Conservation (phyloP, 1,140 invertebrate species). For the Drosophila tropicalis region DNA sequence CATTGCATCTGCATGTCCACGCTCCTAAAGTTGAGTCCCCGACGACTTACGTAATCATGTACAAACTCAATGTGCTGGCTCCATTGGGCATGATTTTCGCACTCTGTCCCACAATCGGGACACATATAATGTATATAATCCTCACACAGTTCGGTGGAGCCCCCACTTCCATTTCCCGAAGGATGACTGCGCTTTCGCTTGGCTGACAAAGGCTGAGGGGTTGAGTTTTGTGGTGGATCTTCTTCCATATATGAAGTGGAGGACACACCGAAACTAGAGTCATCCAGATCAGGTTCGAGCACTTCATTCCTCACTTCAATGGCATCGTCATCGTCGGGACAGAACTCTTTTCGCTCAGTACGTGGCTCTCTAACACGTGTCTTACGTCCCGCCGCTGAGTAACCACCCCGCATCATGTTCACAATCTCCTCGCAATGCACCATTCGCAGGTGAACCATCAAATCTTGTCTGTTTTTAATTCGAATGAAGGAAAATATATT, state of each 20-base stretch:
- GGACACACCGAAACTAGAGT: neutral
- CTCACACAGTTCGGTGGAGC: constrained; percentile 55
- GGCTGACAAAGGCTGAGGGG: neutral
- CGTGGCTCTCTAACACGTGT: constrained; percentile 65
- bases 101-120: constrained; percentile 70
- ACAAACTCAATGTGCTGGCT: constrained; percentile 74
- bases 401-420: constrained; percentile 63
- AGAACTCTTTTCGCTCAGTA: constrained; percentile 37
- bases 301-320: constrained; percentile 62
- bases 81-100: constrained; percentile 67
- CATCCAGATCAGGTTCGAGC: constrained; percentile 46
- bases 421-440: constrained; percentile 71
- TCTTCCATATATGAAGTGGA: constrained; percentile 29
- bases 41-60: constrained; percentile 68
- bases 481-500: no score
- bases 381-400: constrained; percentile 53
- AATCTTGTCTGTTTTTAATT: constrained; percentile 56
- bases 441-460: constrained; percentile 80
- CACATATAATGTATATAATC: constrained; percentile 78
- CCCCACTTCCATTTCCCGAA: neutral
- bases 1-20: constrained; percentile 75
- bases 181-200: constrained; percentile 26
- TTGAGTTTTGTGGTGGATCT: constrained; percentile 4
- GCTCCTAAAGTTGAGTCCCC: constrained; percentile 67
- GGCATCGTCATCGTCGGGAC: constrained; percentile 40